Conservation (phyloP, 2,888 invertebrate genomes). For the Phyllotreta striolata region DNA sequence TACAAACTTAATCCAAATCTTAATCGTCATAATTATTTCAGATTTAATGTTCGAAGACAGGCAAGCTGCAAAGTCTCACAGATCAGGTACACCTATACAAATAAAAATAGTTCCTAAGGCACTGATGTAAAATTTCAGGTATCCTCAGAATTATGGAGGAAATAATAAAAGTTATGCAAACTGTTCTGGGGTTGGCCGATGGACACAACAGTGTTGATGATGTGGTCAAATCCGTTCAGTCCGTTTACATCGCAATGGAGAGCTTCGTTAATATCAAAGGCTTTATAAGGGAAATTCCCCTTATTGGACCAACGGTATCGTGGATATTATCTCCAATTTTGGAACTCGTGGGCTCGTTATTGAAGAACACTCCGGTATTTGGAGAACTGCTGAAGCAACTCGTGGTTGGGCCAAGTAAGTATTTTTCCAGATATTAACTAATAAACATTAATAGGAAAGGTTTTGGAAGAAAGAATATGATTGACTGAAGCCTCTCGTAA, state of each 20-base stretch:
- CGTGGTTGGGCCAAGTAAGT: conserved; percentile 20
- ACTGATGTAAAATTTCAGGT: background rate
- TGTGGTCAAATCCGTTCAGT: background rate
- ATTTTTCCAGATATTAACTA: background rate
- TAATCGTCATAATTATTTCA: no score
- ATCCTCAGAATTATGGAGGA: background rate
- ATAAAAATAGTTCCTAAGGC: no score
- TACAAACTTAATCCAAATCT: no score
- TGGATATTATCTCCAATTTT: background rate
- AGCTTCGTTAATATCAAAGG: conserved; percentile 12
- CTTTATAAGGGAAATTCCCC: conserved; percentile 10
- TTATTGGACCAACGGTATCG: conserved; percentile 5
- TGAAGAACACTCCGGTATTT: conserved; percentile 10
- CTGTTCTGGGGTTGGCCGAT: background rate
- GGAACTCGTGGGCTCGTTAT: background rate
- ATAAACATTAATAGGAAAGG: background rate
- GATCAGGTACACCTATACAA: no score
- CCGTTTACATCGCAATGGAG: background rate
- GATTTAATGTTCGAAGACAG: no score
- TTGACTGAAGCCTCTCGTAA: no score
- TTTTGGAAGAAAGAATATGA: background rate
- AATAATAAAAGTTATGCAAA: conserved; percentile 1
- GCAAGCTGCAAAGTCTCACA: no score
- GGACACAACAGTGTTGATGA: conserved; percentile 1
- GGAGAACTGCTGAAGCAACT: conserved; percentile 14